These are phyloP conservation scores for Nibea albiflora DNA, from an alignment of 2,113 vertebrate species.

Conservation along the genomic window DNA sequence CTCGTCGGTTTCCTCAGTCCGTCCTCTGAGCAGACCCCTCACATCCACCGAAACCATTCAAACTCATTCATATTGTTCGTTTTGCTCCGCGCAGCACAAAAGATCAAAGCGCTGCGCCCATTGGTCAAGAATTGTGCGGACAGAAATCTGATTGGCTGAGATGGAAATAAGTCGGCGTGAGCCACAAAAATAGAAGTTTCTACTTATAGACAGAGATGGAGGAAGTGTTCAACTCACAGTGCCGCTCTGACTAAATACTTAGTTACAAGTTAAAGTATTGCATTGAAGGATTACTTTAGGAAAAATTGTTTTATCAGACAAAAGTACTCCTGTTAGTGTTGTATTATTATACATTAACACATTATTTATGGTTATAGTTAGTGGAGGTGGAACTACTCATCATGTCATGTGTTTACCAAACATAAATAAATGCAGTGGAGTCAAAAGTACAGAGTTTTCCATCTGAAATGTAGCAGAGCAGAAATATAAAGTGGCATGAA, in stretches of 20 bases:
- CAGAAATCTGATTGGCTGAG: slow-evolving; percentile 66
- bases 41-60: slow-evolving; percentile 3
- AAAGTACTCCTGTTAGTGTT: background rate
- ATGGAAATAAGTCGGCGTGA: background rate
- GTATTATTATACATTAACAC: background rate
- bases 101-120: slow-evolving; percentile 50
- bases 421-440: background rate
- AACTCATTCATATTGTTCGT: slow-evolving; percentile 33
- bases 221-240: background rate
- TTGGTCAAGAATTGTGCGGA: slow-evolving; percentile 65
- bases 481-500: background rate
- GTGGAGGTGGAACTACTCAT: background rate
- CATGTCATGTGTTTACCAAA: background rate
- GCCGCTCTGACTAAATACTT: no score
- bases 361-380: background rate
- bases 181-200: background rate
- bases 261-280: background rate
- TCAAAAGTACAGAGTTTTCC: background rate
- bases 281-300: background rate
- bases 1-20: slow-evolving; percentile 35
- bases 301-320: background rate
- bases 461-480: background rate
- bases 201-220: background rate
- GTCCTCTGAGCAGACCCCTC: background rate
- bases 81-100: background rate